Evolutionary conservation across 2,888 invertebrate species (phyloP).

Genomic region (Trichopoda pennipes): DNA sequence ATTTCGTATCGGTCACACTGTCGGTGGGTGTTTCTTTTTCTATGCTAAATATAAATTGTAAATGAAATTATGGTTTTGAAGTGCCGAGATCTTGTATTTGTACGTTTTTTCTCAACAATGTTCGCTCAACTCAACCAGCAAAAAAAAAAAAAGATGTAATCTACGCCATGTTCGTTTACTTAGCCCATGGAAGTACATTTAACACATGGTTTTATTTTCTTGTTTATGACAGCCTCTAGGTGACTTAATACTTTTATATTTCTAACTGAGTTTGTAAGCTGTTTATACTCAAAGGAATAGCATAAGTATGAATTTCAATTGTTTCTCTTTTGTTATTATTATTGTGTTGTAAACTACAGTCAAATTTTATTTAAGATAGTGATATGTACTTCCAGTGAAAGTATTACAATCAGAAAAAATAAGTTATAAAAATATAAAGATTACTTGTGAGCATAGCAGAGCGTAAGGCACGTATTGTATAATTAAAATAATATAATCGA

Average conservation of each 20-base stretch:
- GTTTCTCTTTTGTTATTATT: background rate
- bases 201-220: conserved; percentile 49
- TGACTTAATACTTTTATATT: background rate
- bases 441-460: too few species aligned
- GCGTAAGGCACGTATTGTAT: too few species aligned
- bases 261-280: background rate
- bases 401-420: too few species aligned
- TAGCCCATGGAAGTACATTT: background rate
- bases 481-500: too few species aligned
- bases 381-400: too few species aligned
- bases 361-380: too few species aligned
- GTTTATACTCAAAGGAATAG: conserved; percentile 18
- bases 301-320: conserved; percentile 8
- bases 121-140: background rate
- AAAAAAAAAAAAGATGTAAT: background rate
- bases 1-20: conserved; percentile 21
- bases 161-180: background rate
- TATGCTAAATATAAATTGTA: background rate
- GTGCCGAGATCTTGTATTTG: background rate
- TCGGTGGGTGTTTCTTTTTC: conserved; percentile 40
- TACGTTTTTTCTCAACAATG: background rate
- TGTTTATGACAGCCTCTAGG: conserved; percentile 59
- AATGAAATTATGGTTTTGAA: conserved; percentile 20
- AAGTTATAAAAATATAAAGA: too few species aligned
- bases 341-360: too few species aligned